Evolutionary conservation across 1,140 invertebrate species (phyloP), one percentile per base, ranked within the genome.

Genomic region (Drosophila mauritiana): DNA sequence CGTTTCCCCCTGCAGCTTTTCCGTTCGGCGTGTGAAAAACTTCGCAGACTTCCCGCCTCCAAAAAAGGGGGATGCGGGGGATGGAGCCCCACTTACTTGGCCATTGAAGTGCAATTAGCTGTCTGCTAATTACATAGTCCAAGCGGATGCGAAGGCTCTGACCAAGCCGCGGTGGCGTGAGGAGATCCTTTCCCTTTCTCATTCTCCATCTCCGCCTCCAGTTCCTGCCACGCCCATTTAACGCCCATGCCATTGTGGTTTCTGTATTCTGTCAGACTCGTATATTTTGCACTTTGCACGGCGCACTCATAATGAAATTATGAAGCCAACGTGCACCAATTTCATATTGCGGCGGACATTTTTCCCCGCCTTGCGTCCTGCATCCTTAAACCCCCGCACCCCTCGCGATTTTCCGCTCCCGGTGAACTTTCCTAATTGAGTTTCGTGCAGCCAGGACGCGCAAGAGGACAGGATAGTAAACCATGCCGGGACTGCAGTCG

Each of bases 281-380:
- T 73, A 82, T 82, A 79, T 86, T 85, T 76, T 79, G 57, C 59
- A 52, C 62, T 68, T 81, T 67, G 61, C 78, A 61, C 40, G 51
- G 46, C 42, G 57, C 78, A 58, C 74, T 86, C 83, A 88, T 86
- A 86, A 86, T 86, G 63, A 86, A 88, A 86, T 86, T 82, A 86
- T 86, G 75, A 86, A 82, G 72, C 59, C 79, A 86, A 88, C 83
- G 83, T 86, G 83, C 83, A 73, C 79, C 83, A 86, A 86, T 86
- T 86, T 86, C 57, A 78, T 59, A 86, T 86, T 85, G 78, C 64
- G 82, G 69, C 61, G 31, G 52, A 37, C 25, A 48, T 43, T 43
- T 34, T 39, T 15, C 37, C 27, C 6, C 49, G 34, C 15, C n/a
- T 36, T 34, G 27, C n/a, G 54, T 20, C 15, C 27, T 22, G n/a